A percentile compares a stretch with the other conserved stretches of the same genome.
phyloP scores from a whole-genome alignment of 2,113 vertebrate species.

The Tachysurus vachellii region DNA sequence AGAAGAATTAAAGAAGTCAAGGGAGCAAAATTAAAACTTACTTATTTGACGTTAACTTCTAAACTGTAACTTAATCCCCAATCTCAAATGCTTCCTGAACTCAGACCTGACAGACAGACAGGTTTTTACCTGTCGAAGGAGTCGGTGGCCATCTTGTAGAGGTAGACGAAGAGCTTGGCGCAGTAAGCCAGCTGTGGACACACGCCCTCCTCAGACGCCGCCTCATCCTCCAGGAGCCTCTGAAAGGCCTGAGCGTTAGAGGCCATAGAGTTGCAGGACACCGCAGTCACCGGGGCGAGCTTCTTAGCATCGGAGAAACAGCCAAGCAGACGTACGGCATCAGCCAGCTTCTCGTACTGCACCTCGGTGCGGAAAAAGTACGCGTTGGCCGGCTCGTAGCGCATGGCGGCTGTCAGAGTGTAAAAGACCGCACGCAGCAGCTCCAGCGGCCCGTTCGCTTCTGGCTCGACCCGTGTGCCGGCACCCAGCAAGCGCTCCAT shows the following conservation, averaged over 20 bases:
- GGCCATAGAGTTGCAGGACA: constrained; percentile 80
- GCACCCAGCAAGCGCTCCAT: constrained; percentile 90
- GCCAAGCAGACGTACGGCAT: constrained; percentile 92
- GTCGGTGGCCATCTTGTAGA: constrained; percentile 97
- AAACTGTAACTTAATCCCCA: neutral
- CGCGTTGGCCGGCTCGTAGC: constrained; percentile 95
- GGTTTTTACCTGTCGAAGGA: constrained; percentile 92
- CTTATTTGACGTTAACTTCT: neutral
- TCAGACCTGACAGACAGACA: neutral
- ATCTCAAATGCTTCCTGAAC: neutral
- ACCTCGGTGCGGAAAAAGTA: constrained; percentile 98
- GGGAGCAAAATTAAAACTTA: neutral
- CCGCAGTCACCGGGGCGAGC: constrained; percentile 75
- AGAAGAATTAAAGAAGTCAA: neutral
- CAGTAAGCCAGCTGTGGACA: constrained; percentile 89
- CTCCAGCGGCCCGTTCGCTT: constrained; percentile 86
- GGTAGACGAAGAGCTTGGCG: constrained; percentile 96
- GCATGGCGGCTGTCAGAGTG: constrained; percentile 95
- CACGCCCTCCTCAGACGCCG: constrained; percentile 78
- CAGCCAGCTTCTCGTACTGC: constrained; percentile 97
- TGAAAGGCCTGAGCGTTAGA: constrained; percentile 94
- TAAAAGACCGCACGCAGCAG: constrained; percentile 93
- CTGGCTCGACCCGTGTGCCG: neutral
- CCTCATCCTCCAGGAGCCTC: constrained; percentile 90
- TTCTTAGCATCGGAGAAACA: constrained; percentile 95